These are phyloP conservation scores for Onychorhynchus coronatus DNA, from an alignment of 2,113 vertebrate species.

Conservation along the genomic window DNA sequence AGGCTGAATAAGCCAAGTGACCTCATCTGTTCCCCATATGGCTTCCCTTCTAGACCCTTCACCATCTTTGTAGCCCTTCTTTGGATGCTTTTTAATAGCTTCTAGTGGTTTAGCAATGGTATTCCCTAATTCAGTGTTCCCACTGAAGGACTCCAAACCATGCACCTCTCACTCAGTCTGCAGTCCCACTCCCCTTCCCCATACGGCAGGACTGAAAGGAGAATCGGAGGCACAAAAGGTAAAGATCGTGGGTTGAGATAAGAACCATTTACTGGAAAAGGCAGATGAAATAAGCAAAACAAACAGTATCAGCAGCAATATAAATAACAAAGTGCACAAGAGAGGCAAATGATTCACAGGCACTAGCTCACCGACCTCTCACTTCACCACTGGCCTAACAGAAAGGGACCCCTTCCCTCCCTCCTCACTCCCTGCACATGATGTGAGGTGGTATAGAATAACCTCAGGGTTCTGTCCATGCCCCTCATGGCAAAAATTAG, in stretches of 20 bases:
- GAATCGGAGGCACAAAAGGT: background rate
- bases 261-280: background rate
- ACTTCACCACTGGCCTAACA: accelerated
- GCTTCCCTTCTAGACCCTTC: background rate
- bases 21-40: background rate
- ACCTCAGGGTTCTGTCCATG: background rate
- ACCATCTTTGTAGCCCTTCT: background rate
- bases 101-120: accelerated
- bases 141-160: background rate
- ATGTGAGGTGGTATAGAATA: background rate
- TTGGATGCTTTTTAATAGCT: background rate
- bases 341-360: background rate
- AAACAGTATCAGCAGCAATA: background rate
- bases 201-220: background rate
- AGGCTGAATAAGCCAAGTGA: background rate
- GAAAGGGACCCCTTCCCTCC: background rate
- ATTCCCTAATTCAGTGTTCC: background rate
- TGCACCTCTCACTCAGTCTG: accelerated
- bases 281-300: background rate
- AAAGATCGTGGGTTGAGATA: background rate
- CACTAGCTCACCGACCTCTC: accelerated
- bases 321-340: background rate
- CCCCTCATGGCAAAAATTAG: background rate
- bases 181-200: background rate
- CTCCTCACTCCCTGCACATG: accelerated